These are phyloP conservation scores for Drosophila formosana DNA, from an alignment of 2,888 invertebrate genomes.

Conservation along the genomic window DNA sequence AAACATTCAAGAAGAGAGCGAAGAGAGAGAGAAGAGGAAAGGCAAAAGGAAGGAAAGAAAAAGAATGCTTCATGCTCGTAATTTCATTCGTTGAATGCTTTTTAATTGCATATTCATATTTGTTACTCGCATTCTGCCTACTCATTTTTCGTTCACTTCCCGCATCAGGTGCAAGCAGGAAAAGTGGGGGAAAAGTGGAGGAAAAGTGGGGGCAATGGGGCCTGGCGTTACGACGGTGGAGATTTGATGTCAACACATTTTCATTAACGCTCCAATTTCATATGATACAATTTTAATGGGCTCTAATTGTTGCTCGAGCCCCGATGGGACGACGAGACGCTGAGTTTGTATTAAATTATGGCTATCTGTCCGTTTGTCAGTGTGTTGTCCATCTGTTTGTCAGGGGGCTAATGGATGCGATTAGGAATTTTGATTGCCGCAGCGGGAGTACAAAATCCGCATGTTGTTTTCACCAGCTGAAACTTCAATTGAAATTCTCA, in stretches of 20 bases:
- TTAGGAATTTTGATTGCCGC: slow-evolving; percentile 52
- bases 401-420: slow-evolving; percentile 44
- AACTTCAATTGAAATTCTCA: slow-evolving; percentile 40
- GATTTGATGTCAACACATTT: slow-evolving; percentile 48
- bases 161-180: neutral
- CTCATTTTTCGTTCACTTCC: slow-evolving; percentile 3
- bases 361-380: slow-evolving; percentile 3
- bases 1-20: neutral
- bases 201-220: neutral
- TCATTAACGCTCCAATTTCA: slow-evolving; percentile 56
- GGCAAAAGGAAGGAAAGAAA: slow-evolving; percentile 14
- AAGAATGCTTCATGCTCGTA: slow-evolving; percentile 22
- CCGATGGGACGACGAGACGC: neutral
- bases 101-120: slow-evolving; percentile 53
- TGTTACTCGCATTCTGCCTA: slow-evolving; percentile 18
- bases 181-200: neutral
- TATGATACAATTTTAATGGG: slow-evolving; percentile 60
- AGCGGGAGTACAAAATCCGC: slow-evolving; percentile 33
- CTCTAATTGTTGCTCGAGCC: slow-evolving; percentile 51
- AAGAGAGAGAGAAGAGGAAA: neutral
- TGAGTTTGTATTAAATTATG: slow-evolving; percentile 29
- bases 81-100: slow-evolving; percentile 48
- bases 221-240: slow-evolving; percentile 3
- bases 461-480: slow-evolving; percentile 42
- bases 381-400: slow-evolving; percentile 3